Conservation (phyloP, 1,140 invertebrate species). For the Drosophila watanabei region DNA sequence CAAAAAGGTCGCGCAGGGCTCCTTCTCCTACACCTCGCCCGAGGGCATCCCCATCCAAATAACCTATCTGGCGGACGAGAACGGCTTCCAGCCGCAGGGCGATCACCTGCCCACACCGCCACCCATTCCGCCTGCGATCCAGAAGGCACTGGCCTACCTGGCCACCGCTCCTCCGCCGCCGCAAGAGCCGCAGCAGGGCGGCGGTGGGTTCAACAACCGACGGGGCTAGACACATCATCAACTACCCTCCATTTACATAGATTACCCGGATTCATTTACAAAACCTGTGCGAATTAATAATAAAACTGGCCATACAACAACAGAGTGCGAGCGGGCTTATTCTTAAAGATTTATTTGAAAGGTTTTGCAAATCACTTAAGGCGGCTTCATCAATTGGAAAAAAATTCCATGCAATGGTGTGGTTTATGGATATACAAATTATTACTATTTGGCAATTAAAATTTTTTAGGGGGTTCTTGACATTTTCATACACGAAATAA, state of each 20-base stretch:
- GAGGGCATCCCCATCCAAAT: constrained; percentile 90
- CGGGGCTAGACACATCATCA: constrained; percentile 39
- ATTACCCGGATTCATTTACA: constrained; percentile 31
- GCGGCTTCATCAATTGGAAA: neutral
- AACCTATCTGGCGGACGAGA: constrained; percentile 92
- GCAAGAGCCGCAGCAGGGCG: constrained; percentile 51
- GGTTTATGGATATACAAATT: neutral
- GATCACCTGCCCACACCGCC: constrained; percentile 90
- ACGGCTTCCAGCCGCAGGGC: constrained; percentile 89
- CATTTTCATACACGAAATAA: neutral
- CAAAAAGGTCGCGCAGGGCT: constrained; percentile 87
- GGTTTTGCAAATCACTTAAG: neutral
- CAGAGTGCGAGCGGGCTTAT: neutral
- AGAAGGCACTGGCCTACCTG: constrained; percentile 88
- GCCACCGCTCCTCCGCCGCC: constrained; percentile 86
- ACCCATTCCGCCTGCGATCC: constrained; percentile 89
- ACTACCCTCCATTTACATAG: neutral
- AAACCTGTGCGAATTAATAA: constrained; percentile 33
- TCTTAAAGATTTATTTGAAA: constrained; percentile 4
- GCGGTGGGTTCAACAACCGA: constrained; percentile 49
- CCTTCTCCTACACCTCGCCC: constrained; percentile 90
- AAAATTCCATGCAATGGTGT: neutral
- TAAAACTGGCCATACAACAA: constrained; percentile 49
- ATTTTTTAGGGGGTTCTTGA: neutral
- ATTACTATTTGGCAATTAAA: neutral